These are phyloP conservation scores for Gymnorhina tibicen DNA, from an alignment of 2,113 vertebrate species.

Conservation along the genomic window DNA sequence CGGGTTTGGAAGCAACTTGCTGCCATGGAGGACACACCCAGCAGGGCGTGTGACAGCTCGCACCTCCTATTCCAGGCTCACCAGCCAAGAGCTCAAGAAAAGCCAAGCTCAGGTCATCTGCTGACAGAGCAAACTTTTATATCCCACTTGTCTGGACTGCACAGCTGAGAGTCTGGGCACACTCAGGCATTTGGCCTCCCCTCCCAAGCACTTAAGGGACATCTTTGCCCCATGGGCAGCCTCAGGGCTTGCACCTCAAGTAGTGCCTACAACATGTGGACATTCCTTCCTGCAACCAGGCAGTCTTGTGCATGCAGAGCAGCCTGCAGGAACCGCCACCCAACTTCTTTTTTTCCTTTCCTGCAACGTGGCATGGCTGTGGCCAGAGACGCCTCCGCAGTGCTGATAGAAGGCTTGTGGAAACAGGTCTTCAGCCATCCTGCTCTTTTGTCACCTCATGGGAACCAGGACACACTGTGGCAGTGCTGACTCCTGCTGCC, in stretches of 20 bases:
- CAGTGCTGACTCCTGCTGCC: background rate
- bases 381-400: background rate
- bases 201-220: rapidly evolving
- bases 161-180: background rate
- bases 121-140: background rate
- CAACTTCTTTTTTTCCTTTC: background rate
- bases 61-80: background rate
- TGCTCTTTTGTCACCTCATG: background rate
- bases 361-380: rapidly evolving
- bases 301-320: background rate
- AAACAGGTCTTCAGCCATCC: background rate
- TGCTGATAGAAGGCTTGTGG: background rate
- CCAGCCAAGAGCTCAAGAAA: background rate
- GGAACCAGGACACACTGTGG: background rate
- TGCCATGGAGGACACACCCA: background rate
- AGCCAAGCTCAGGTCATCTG: background rate
- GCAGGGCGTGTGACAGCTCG: rapidly evolving
- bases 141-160: background rate
- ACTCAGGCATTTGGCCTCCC: background rate
- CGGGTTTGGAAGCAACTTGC: background rate
- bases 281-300: background rate
- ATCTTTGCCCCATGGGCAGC: background rate
- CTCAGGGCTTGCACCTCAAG: background rate
- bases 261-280: background rate
- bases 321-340: background rate